Evolutionary conservation across 2,113 vertebrate species (phyloP).

Genomic region (Menidia beryllina): DNA sequence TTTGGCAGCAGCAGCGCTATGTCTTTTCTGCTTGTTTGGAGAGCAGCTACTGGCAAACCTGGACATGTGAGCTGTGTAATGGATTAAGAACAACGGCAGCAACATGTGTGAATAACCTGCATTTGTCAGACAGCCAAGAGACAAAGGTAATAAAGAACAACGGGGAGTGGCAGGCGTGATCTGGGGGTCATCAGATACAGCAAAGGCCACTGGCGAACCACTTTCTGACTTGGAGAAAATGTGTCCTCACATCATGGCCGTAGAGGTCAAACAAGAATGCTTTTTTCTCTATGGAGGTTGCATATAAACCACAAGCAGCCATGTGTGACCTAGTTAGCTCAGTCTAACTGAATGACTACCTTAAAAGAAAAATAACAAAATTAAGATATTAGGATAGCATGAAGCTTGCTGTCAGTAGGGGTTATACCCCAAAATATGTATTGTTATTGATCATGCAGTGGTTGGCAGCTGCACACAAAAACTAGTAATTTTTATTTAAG

Average conservation of each 20-base stretch:
- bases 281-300: conserved; percentile 63
- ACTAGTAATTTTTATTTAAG: neutral
- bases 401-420: neutral
- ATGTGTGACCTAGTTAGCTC: conserved; percentile 46
- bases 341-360: conserved; percentile 26
- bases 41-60: conserved; percentile 84
- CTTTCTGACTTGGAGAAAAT: conserved; percentile 69
- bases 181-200: conserved; percentile 59
- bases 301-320: conserved; percentile 57
- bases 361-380: conserved; percentile 20
- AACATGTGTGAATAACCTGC: conserved; percentile 72
- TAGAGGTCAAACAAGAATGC: conserved; percentile 38
- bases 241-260: conserved; percentile 69
- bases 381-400: neutral
- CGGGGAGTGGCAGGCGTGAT: conserved; percentile 58
- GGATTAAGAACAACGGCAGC: conserved; percentile 74
- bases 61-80: conserved; percentile 77
- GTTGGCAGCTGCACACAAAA: neutral
- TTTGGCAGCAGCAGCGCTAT: conserved; percentile 85
- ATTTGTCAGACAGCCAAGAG: conserved; percentile 61
- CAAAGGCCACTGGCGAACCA: conserved; percentile 49
- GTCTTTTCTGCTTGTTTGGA: conserved; percentile 85
- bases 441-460: conserved; percentile 1
- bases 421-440: neutral
- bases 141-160: conserved; percentile 71